phyloP scores from a whole-genome alignment of 2,888 invertebrate species.

The Macaria notata region DNA sequence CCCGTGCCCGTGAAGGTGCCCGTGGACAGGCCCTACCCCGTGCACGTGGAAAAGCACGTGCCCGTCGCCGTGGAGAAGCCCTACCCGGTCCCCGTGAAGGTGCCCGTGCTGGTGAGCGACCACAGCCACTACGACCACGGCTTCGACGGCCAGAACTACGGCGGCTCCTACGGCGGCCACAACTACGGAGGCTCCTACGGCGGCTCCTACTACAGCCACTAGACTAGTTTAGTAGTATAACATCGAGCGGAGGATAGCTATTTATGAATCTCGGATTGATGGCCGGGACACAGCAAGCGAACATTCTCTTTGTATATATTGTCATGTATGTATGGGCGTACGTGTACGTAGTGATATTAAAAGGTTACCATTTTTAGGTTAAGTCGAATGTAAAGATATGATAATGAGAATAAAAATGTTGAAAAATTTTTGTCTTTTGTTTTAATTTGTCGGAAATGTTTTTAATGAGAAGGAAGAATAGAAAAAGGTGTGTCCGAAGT shows the following conservation, averaged over 20 bases:
- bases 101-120: conserved; percentile 64
- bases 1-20: conserved; percentile 87
- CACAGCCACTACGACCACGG: conserved; percentile 42
- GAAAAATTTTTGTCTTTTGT: conserved; percentile 43
- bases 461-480: conserved; percentile 45
- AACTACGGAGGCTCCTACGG: conserved; percentile 35
- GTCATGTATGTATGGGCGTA: conserved; percentile 72
- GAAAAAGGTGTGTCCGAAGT: conserved; percentile 40
- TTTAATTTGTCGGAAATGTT: conserved; percentile 41
- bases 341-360: conserved; percentile 75
- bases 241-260: conserved; percentile 48
- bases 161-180: conserved; percentile 25
- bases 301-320: conserved; percentile 74
- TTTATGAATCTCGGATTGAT: conserved; percentile 56
- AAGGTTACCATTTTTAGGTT: conserved; percentile 76
- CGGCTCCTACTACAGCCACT: conserved; percentile 62
- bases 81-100: conserved; percentile 81
- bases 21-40: conserved; percentile 85
- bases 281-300: conserved; percentile 73
- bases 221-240: conserved; percentile 58
- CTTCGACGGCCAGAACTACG: conserved; percentile 27
- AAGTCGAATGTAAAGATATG: conserved; percentile 66
- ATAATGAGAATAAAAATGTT: conserved; percentile 60
- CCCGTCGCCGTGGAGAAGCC: conserved; percentile 80
- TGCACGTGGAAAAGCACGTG: conserved; percentile 74